Evolutionary conservation across 2,888 invertebrate species (phyloP), one percentile per base, ranked within the genome.

Genomic region (Platycnemis pennipes): DNA sequence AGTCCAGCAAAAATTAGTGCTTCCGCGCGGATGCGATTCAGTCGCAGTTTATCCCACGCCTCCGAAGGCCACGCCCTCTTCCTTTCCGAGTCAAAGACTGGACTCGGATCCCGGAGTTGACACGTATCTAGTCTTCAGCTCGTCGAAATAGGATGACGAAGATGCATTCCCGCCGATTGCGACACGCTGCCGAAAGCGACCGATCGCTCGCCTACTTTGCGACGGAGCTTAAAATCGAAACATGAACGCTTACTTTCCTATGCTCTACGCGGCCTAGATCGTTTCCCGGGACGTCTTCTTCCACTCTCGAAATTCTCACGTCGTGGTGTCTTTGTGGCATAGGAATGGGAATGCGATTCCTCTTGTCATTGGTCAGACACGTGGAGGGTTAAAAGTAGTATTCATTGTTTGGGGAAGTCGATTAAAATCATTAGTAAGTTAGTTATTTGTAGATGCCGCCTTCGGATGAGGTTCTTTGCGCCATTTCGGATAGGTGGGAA

Each of bases 41-140:
- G 26, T 22, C 63, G 22, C 63, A 77, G 37, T 77, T 77, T 77
- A 77, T 77, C 77, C 77, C 77, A 77, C 77, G 77, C 13, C 77
- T 37, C 69, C 37, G n/a, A 4, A 13, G 37, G 37, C 77, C 77
- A 77, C 77, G 31, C 77, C 77, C 77, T 11, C 77, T 77, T 11
- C 11, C 16, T 26, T 31, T 11, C 37, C 77, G 13, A 16, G 77
- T 77, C 77, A 49, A 49, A 11, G 49, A 49, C 13, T 16, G 11
- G 77, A 63, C 77, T 37, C 77, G 77, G 31, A 37, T 16, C 31
- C 11, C 8, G 77, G 77, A 77, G 37, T 77, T 77, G 77, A 77
- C 77, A 77, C 77, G 77, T 77, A 37, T 49, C 49, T 49, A 13
- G 37, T 26, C 11, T 77, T 77, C 37, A 63, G 13, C 31, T 22